Evolutionary conservation across 2,113 vertebrate genomes (phyloP), one percentile per base, ranked within the genome.

Genomic region (Perca flavescens): DNA sequence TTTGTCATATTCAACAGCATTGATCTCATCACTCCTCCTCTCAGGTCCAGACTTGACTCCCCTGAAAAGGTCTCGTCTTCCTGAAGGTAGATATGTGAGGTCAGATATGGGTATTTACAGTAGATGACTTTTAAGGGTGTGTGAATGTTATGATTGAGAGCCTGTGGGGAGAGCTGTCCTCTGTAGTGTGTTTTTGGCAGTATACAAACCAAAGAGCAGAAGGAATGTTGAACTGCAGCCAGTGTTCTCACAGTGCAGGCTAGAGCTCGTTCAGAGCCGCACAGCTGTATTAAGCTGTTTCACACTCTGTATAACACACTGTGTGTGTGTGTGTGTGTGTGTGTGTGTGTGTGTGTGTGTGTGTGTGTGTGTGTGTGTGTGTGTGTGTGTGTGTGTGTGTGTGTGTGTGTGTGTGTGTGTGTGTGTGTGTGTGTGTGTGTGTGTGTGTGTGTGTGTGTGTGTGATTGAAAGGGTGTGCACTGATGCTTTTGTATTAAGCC

Each of bases 221-320:
- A 89, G 82, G 92, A 94, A 93, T 94, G 92, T 93, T 91, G 90
- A 92, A 86, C 67, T 67, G 54, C 80, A 63, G 92, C 92, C 93
- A 94, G 86, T 86, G 74, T 90, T 92, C 87, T 93, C 89, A 90
- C 87, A 91, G 81, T 50, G 47, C 89, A 89, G 86, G 82, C 88
- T 79, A 79, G 80, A 69, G 82, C 90, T 88, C 82, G 82, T 90
- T 74, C 58, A 82, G 72, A 80, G 75, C 79, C 47, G 46, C 86
- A 88, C 89, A 89, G 86, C 89, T 93, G 87, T 86, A 90, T 84
- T 86, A 86, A 91, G 79, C 89, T 86, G 61, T 89, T 85, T 89
- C 76, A 92, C 92, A 89, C 87, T 65, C 84, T 80, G 70, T 57
- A 52, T 67, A 77, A 79, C 84, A 79, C 84, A 0, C 1, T 60